A percentile compares a stretch with the other conserved stretches of the same genome.
These are phyloP conservation scores for Glandiceps talaboti DNA, from an alignment of 53 echinoderm and acorn worm species.

Conservation along the genomic window DNA sequence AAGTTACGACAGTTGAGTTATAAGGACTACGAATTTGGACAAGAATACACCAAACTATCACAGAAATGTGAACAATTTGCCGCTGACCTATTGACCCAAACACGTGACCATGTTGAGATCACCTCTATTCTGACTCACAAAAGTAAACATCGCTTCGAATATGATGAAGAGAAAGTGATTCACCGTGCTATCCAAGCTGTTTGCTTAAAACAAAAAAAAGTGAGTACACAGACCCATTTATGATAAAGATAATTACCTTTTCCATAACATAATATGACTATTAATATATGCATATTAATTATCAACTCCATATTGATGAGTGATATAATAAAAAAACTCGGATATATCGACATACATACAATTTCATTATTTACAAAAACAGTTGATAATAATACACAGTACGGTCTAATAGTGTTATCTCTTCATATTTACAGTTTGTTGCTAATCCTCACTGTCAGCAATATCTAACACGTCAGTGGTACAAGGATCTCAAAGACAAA, in stretches of 20 bases:
- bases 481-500: conserved; percentile 68
- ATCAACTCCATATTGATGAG: too few relatives aligned
- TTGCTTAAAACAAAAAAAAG: not conserved
- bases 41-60: not conserved
- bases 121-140: not conserved
- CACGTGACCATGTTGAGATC: not conserved
- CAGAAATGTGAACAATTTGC: not conserved
- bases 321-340: too few relatives aligned
- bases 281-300: too few relatives aligned
- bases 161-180: not conserved
- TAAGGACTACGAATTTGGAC: not conserved
- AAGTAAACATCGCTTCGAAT: not conserved
- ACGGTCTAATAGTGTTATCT: not conserved
- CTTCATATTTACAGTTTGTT: conserved; percentile 45
- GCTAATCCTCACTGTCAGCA: conserved; percentile 93
- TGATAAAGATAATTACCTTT: too few relatives aligned
- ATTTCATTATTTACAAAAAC: too few relatives aligned
- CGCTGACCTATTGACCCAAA: not conserved
- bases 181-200: not conserved
- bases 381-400: too few relatives aligned
- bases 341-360: too few relatives aligned
- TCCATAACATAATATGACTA: too few relatives aligned
- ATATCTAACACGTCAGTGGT: conserved; percentile 82
- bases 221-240: too few relatives aligned
- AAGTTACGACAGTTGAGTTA: not conserved